Percentiles rank a stretch among this genome's conserved stretches.
These are phyloP conservation scores for Morpho achilles DNA, from an alignment of 2,888 invertebrate genomes.

Conservation along the genomic window DNA sequence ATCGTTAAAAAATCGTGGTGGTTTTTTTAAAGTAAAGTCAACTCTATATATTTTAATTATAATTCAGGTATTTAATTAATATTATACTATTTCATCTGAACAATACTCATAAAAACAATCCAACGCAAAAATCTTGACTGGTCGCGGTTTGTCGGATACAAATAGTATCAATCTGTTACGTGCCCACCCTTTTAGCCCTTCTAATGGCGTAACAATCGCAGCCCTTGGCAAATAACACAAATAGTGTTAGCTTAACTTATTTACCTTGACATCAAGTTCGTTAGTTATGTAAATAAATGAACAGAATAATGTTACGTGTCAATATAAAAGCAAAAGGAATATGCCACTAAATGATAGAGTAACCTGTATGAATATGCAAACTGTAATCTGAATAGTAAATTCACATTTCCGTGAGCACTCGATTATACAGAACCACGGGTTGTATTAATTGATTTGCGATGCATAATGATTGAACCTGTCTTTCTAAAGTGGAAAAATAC, in stretches of 20 bases:
- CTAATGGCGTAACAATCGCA: conserved; percentile 8
- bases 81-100: background rate
- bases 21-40: no score
- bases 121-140: background rate
- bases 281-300: background rate
- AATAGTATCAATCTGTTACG: conserved; percentile 12
- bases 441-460: no score
- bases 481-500: no score
- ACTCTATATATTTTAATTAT: background rate
- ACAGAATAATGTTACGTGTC: no score
- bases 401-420: no score
- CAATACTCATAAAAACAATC: background rate
- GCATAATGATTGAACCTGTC: no score
- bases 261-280: background rate
- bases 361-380: no score
- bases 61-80: background rate
- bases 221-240: conserved; percentile 8
- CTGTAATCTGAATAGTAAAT: no score
- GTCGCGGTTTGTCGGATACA: conserved; percentile 1
- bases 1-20: no score
- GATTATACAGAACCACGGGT: no score
- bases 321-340: no score
- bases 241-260: conserved; percentile 7
- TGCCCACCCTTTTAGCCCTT: conserved; percentile 9
- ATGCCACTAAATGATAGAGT: no score